Evolutionary conservation across 37 sponge, comb jelly and placozoan species (phyloP), one percentile per base, ranked within the genome.

Genomic region (Chondrilla cf. caribensis): DNA sequence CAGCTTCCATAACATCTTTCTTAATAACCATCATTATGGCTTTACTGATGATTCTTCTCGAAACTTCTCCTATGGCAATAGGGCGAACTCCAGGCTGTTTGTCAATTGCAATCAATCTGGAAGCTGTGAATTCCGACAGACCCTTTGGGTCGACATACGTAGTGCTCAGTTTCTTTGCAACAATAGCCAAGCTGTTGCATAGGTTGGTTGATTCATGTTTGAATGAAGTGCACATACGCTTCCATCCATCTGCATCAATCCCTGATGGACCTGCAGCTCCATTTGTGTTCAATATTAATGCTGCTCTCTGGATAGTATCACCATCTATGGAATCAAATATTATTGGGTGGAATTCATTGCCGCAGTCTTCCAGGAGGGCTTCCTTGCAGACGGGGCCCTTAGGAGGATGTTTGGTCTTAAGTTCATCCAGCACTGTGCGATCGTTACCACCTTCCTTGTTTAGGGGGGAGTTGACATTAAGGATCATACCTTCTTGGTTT

Each of bases 251-350:
- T 68, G 70, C 70, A 33, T 68, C 33, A 3, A 68, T 3, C 2
- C 70, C 70, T 28, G 70, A 68, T 35, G 70, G 70, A 3, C 70
- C 70, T 35, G 70, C 70, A 68, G 36, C 37, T 18, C 70, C 70
- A 68, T 2, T 68, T 19, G 70, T 68, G 25, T 64, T 64, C 66
- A 64, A n/a, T n/a, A n/a, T n/a, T n/a, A n/a, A n/a, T 8, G 66
- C 66, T 25, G 66, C 22, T n/a, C 26, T 14, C 9, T 64, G 66
- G 70, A 68, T 68, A 15, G 70, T 21, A 2, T 28, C 33, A 68
- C 70, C 70, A 68, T 28, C 37, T 35, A 68, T 68, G 3, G 31
- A 31, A 19, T 68, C 70, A 15, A 68, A 68, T 2, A 68, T 4
- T 21, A 68, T 36, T 11, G 70, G 37, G 32, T 68, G 70, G 33